Evolutionary conservation across 2,888 invertebrate genomes (phyloP).

Genomic region (Nebria salina): DNA sequence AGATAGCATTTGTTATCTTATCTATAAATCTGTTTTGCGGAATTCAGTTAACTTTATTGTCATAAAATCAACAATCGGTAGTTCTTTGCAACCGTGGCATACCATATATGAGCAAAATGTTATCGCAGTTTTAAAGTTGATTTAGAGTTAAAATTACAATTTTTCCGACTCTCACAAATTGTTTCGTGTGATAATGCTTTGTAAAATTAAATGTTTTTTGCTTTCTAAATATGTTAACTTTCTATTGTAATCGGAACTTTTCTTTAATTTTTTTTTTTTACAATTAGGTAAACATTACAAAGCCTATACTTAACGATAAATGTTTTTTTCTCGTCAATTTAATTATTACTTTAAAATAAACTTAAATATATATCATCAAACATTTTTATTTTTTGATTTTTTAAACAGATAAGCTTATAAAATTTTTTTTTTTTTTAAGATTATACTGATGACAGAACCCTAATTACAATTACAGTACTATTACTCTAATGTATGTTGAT

Average conservation of each 20-base stretch:
- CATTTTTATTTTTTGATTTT: background rate
- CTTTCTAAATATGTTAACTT: constrained; percentile 30
- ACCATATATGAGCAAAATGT: too few species aligned
- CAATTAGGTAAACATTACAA: constrained; percentile 7
- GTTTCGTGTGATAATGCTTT: constrained; percentile 6
- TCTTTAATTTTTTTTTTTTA: constrained; percentile 4
- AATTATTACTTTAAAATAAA: constrained; percentile 3
- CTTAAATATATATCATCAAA: background rate
- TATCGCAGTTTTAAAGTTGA: background rate
- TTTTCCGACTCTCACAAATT: constrained; percentile 22
- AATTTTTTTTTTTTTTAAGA: too few species aligned
- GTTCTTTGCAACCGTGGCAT: too few species aligned
- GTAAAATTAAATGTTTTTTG: constrained; percentile 30
- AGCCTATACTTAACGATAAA: background rate
- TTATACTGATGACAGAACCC: too few species aligned
- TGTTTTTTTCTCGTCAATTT: background rate
- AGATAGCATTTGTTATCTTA: background rate
- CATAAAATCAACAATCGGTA: background rate
- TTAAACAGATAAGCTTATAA: too few species aligned
- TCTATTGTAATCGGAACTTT: constrained; percentile 15
- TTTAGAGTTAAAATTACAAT: constrained; percentile 2
- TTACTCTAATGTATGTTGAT: background rate
- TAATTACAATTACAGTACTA: background rate
- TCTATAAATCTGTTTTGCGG: background rate
- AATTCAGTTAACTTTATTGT: background rate